Evolutionary conservation across 1,140 invertebrate species (phyloP).

Genomic region (Drosophila bocqueti): DNA sequence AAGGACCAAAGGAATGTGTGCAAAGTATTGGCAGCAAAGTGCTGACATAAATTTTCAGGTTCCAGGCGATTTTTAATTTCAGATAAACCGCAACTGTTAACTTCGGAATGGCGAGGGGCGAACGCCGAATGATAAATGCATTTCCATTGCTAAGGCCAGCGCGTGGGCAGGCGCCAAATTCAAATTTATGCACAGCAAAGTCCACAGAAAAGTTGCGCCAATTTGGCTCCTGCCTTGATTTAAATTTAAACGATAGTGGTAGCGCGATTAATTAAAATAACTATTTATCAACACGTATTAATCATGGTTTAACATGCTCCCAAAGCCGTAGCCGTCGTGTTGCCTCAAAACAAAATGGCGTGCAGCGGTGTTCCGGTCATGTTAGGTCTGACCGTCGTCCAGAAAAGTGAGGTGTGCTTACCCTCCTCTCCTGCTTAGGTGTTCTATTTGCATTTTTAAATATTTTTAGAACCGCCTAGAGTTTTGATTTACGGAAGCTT

Average conservation of each 20-base stretch:
- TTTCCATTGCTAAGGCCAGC: conserved; percentile 32
- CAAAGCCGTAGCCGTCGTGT: conserved; percentile 31
- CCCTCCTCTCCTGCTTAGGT: neutral
- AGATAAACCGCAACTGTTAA: conserved; percentile 69
- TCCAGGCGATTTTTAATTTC: conserved; percentile 77
- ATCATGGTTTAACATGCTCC: conserved; percentile 74
- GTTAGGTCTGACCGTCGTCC: conserved; percentile 23
- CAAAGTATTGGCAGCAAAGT: conserved; percentile 43
- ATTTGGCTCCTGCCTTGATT: conserved; percentile 46
- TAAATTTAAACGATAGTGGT: conserved; percentile 65
- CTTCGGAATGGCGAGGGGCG: conserved; percentile 27
- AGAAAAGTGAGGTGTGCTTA: neutral
- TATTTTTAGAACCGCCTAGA: neutral
- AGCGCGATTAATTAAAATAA: conserved; percentile 79
- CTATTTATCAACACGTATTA: conserved; percentile 82
- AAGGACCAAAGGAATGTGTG: conserved; percentile 21
- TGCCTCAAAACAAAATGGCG: conserved; percentile 68
- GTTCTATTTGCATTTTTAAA: conserved; percentile 14
- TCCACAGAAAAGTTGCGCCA: conserved; percentile 13
- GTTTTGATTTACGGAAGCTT: neutral
- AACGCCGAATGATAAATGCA: conserved; percentile 68
- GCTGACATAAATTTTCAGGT: conserved; percentile 76
- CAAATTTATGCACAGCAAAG: conserved; percentile 51
- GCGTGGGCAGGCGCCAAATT: conserved; percentile 30
- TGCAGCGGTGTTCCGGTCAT: conserved; percentile 63